Conservation (phyloP, 2,888 invertebrate genomes). For the Erebia epiphron region DNA sequence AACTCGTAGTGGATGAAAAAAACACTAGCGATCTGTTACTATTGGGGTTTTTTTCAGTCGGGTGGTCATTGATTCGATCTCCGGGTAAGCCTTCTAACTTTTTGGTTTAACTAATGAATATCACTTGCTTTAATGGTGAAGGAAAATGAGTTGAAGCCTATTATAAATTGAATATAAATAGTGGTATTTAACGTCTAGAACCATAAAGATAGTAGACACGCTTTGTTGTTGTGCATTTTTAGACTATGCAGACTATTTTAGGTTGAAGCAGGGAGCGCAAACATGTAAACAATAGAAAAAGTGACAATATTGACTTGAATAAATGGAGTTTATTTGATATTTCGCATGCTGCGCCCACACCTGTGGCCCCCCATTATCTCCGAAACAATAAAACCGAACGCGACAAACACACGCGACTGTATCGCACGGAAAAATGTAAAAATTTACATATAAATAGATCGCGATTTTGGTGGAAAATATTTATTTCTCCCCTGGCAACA, state of each 20-base stretch:
- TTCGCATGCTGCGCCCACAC: constrained; percentile 44
- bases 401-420: constrained; percentile 55
- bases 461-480: constrained; percentile 68
- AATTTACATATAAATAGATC: constrained; percentile 75
- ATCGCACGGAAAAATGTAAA: constrained; percentile 67
- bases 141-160: too few species aligned
- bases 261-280: neutral
- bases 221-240: too few species aligned
- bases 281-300: neutral
- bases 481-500: constrained; percentile 75
- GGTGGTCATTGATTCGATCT: too few species aligned
- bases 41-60: too few species aligned
- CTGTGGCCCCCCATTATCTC: constrained; percentile 56
- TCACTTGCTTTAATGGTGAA: too few species aligned
- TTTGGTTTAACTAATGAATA: too few species aligned
- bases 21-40: too few species aligned
- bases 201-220: too few species aligned
- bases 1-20: too few species aligned
- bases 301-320: constrained; percentile 2
- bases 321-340: constrained; percentile 15
- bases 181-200: too few species aligned
- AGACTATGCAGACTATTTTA: neutral
- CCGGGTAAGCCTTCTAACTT: too few species aligned
- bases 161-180: too few species aligned
- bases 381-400: constrained; percentile 67